A percentile compares a stretch with the other conserved stretches of the same genome.
phyloP scores from a whole-genome alignment of 92 coral and sea anemone genomes.

The Hydrozoanthus gracilis region DNA sequence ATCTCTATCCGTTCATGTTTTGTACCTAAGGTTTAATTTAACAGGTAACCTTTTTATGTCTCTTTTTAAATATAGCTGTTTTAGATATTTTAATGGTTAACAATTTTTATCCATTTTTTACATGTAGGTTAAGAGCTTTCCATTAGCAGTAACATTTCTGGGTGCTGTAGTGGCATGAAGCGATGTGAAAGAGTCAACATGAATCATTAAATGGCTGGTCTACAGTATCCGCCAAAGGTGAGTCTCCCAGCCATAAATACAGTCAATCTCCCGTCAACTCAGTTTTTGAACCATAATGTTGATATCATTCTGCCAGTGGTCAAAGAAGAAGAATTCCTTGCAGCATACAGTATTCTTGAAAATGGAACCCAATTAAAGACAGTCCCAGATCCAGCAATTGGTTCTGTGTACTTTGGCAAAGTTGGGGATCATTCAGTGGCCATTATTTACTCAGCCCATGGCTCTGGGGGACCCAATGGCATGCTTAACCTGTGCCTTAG shows the following conservation, averaged over 20 bases:
- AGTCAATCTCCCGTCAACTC: conserved; percentile 9
- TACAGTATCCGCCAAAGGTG: neutral
- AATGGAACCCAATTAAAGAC: neutral
- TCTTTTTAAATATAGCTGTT: too few relatives aligned
- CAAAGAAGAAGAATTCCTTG: conserved; percentile 23
- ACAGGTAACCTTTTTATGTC: too few relatives aligned
- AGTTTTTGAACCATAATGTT: neutral
- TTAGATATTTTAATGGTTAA: too few relatives aligned
- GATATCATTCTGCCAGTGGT: conserved; percentile 40
- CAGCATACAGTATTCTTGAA: conserved; percentile 20
- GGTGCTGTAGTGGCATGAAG: too few relatives aligned
- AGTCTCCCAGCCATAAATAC: neutral
- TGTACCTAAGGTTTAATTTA: too few relatives aligned
- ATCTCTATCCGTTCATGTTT: too few relatives aligned
- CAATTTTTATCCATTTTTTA: too few relatives aligned
- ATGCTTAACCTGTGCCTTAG: conserved; percentile 15
- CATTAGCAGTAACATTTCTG: too few relatives aligned
- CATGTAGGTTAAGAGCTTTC: too few relatives aligned
- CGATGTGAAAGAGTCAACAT: too few relatives aligned
- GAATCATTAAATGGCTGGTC: too few relatives aligned
- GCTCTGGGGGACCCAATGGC: conserved; percentile 28
- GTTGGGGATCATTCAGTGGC: conserved; percentile 45
- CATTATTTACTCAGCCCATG: conserved; percentile 8
- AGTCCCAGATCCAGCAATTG: neutral
- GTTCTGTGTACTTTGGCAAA: conserved; percentile 45